Base-by-base conservation (phyloP, 2,797 vertebrate species). In the Geotrypetes seraphini region DNA sequence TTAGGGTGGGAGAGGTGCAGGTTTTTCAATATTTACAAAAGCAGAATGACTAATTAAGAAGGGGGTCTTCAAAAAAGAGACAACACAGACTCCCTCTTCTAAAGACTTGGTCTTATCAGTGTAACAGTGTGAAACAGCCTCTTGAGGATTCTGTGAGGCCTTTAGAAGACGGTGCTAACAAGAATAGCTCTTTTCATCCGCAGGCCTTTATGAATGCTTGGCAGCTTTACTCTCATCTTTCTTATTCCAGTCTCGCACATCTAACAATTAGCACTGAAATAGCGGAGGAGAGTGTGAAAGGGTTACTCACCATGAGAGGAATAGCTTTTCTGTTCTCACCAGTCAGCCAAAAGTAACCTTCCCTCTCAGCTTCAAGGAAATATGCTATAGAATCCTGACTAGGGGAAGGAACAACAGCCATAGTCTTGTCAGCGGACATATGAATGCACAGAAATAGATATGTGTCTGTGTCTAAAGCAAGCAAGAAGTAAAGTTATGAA, bases 251-350 rank as follows among this genome's bases (percentile, higher is more conserved):
- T 31, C 41, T 31, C 34, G 33, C 37, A 44, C 42, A 37, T 21
- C 42, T 28, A n/a, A 31, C 32, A 35, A 19, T 23, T 37, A 43
- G 22, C 32, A 37, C 30, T 21, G 22, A n/a, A n/a, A 30, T 23
- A 22, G 40, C 36, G 22, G 16, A 23, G 32, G 36, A 35, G 40
- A 28, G 33, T n/a, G n/a, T n/a, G n/a, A n/a, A 30, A 25, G 42
- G 44, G 29, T 44, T 42, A 26, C 27, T 44, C 15, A 33, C 33
- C 44, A 36, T 33, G 23, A 31, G 36, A 44, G 32, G 44, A 44
- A 36, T 31, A 28, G 41, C 31, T 32, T 44, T 37, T 36, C 31
- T 36, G 28, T 19, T 19, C 44, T 15, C 27, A 32, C 28, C 37
- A 36, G 44, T 42, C 42, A 24, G 34, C 36, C 36, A 37, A 37